These are phyloP conservation scores for Sciurus niger DNA, from an alignment of 2,113 vertebrate genomes.

Conservation along the genomic window DNA sequence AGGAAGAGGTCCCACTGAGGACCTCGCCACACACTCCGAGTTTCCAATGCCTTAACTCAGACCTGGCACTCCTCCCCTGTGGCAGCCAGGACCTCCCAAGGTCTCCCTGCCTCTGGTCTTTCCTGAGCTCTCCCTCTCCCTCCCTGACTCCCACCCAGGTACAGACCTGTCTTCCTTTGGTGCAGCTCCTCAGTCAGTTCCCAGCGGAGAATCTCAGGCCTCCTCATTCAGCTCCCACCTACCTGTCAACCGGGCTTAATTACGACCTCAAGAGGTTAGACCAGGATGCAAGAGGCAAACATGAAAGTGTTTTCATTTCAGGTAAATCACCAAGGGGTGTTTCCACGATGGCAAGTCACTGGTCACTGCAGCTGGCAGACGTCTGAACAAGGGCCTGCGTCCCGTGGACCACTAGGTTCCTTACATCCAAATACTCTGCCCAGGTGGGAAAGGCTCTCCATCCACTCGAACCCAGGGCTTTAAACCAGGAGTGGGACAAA, in stretches of 20 bases:
- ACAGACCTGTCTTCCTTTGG: background rate
- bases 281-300: background rate
- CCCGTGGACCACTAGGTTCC: background rate
- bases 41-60: background rate
- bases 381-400: background rate
- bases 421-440: background rate
- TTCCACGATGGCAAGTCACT: background rate
- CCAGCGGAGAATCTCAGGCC: background rate
- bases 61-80: background rate
- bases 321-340: background rate
- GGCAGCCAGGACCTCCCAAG: background rate
- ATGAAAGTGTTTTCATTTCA: background rate
- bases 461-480: background rate
- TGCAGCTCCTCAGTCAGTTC: background rate
- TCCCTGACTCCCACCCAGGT: too few species aligned
- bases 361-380: background rate
- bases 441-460: background rate
- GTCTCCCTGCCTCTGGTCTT: background rate
- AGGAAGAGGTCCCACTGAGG: rapidly evolving
- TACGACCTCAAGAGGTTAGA: background rate
- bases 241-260: background rate
- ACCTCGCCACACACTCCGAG: background rate
- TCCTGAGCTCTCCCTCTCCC: background rate
- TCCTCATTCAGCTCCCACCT: background rate
- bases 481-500: background rate